phyloP scores from a whole-genome alignment of 2,797 vertebrate genomes.

The Eurystomus glaucurus region DNA sequence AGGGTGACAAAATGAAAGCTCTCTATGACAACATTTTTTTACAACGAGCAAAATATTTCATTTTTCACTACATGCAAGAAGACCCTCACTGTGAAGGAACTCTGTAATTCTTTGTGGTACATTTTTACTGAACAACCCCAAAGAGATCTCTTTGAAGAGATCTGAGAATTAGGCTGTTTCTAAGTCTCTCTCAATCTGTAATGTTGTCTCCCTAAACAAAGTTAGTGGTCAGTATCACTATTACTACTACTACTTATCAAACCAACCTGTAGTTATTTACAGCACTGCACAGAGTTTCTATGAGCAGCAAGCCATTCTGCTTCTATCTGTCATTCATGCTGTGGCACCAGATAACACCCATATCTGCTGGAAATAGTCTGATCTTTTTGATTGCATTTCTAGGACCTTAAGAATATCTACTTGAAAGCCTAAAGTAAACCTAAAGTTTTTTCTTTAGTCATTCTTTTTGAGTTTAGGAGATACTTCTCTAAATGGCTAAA shows the following conservation, averaged over 20 bases:
- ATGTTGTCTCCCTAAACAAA: neutral
- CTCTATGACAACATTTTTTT: neutral
- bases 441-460: neutral
- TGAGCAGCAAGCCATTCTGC: neutral
- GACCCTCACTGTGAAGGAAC: neutral
- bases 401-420: neutral
- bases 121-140: neutral
- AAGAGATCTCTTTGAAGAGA: neutral
- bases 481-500: neutral
- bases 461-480: neutral
- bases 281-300: neutral
- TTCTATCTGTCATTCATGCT: neutral
- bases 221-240: neutral
- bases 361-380: neutral
- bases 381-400: neutral
- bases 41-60: rapidly evolving
- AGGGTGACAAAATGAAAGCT: neutral
- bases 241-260: neutral
- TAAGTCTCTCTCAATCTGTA: neutral
- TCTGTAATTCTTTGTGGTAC: neutral
- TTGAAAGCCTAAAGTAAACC: neutral
- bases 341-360: neutral
- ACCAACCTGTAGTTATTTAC: neutral
- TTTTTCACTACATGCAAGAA: neutral
- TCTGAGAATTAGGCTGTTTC: neutral